Evolutionary conservation across 2,888 invertebrate species (phyloP), one percentile per base, ranked within the genome.

Genomic region (Phania funesta): DNA sequence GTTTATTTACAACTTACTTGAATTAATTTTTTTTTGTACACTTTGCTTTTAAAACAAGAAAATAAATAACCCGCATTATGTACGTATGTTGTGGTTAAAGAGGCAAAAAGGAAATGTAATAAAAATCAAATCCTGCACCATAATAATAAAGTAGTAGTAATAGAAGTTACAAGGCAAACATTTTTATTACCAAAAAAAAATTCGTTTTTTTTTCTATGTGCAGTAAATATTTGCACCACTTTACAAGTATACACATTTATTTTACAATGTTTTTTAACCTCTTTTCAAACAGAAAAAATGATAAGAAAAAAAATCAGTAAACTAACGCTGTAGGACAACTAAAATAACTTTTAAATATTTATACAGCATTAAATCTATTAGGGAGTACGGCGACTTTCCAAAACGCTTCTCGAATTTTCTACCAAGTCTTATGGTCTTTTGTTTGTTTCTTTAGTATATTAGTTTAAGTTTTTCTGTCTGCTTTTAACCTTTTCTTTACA

Each of bases 351-450:
- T 82, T 79, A 62, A 76, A 84, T 83, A 83, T 84, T 83, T 83
- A 84, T 80, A 76, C 60, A 82, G 76, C 80, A 64, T 84, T 83
- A 84, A 84, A 76, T 83, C 73, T 71, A 78, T 75, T 84, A 80
- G 44, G 62, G 68, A 82, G 52, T 46, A 62, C 46, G 58, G 48
- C 9, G 50, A 56, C 32, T 5, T 48, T 58, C 5, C 38, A 50
- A 75, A 73, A 50, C 52, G 41, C 46, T 65, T 62, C 24, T 24
- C 52, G 11, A 0, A 1, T 48, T 56, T 35, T 44, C n/a, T 48
- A 18, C 16, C 35, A 54, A 5, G 16, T 52, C 22, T 38, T 38
- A n/a, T 48, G 13, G 46, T 46, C 24, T 62, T 38, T 32, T 62
- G 20, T 48, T 62, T 64, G 74, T 68, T 74, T 50, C 46, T 46